A percentile compares a stretch with the other conserved stretches of the same genome.
phyloP scores from a whole-genome alignment of 2,888 invertebrate genomes.

The Ceraclea dissimilis region DNA sequence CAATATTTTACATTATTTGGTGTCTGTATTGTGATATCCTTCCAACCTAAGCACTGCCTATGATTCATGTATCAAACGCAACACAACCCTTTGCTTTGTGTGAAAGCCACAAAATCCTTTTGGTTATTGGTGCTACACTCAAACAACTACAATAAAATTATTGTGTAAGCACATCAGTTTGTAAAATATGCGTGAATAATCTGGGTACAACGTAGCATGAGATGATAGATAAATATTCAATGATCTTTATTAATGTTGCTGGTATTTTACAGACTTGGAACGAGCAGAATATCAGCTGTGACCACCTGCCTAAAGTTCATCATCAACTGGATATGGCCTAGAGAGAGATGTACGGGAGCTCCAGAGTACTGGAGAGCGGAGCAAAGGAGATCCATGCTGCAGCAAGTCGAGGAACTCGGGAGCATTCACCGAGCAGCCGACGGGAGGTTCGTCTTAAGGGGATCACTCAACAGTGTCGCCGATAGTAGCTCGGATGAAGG shows the following conservation, averaged over 20 bases:
- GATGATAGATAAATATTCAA: too few relatives aligned
- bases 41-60: not conserved
- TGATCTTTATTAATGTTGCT: not conserved
- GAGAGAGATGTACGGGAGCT: slow-evolving; percentile 51
- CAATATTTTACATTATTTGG: not conserved
- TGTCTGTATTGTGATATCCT: not conserved
- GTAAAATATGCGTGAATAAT: too few relatives aligned
- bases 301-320: slow-evolving; percentile 54
- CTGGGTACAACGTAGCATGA: too few relatives aligned
- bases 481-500: slow-evolving; percentile 66
- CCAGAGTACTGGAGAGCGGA: slow-evolving; percentile 34
- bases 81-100: not conserved
- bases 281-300: slow-evolving; percentile 93
- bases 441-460: slow-evolving; percentile 60
- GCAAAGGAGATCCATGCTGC: slow-evolving; percentile 4
- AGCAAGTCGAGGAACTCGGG: slow-evolving; percentile 46
- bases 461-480: slow-evolving; percentile 30
- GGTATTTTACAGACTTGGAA: slow-evolving; percentile 65
- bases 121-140: too few relatives aligned
- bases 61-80: too few relatives aligned
- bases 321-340: slow-evolving; percentile 69
- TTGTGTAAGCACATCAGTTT: too few relatives aligned
- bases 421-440: slow-evolving; percentile 68
- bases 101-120: too few relatives aligned
- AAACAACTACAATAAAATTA: too few relatives aligned